phyloP scores from a whole-genome alignment of 2,888 invertebrate species.

The Drosophila leonis region DNA sequence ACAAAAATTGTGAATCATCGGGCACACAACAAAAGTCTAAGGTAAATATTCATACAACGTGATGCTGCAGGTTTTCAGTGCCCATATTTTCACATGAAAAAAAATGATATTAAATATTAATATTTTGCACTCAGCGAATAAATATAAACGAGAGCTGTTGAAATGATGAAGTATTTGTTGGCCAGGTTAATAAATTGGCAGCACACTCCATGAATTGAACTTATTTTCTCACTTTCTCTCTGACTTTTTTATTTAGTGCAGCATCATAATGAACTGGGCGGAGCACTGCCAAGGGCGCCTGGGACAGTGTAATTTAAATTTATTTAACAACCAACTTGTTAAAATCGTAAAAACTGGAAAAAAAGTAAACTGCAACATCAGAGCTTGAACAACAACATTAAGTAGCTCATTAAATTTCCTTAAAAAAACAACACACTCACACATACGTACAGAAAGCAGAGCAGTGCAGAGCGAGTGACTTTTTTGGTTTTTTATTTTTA shows the following conservation, averaged over 20 bases:
- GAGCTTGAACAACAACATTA: conserved; percentile 66
- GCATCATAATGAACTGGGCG: conserved; percentile 59
- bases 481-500: conserved; percentile 63
- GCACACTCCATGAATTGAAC: conserved; percentile 46
- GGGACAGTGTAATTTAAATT: conserved; percentile 75
- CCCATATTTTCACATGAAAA: conserved; percentile 7
- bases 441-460: conserved; percentile 5
- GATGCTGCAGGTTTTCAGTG: conserved; percentile 27
- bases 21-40: conserved; percentile 11
- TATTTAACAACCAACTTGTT: conserved; percentile 80
- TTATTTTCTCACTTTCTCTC: conserved; percentile 12
- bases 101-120: conserved; percentile 11
- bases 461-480: conserved; percentile 54
- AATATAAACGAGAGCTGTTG: conserved; percentile 30
- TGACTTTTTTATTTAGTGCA: conserved; percentile 16
- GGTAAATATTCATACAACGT: conserved; percentile 37
- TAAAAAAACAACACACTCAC: conserved; percentile 46
- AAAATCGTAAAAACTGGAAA: conserved; percentile 61
- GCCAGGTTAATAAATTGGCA: conserved; percentile 63
- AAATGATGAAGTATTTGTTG: conserved; percentile 69
- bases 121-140: conserved; percentile 23
- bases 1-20: conserved; percentile 30
- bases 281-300: conserved; percentile 45
- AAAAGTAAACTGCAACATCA: conserved; percentile 48
- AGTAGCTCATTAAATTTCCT: conserved; percentile 79